Evolutionary conservation across 92 coral and sea anemone genomes (phyloP), one percentile per base, ranked within the genome.

Genomic region (Siderastrea siderea): DNA sequence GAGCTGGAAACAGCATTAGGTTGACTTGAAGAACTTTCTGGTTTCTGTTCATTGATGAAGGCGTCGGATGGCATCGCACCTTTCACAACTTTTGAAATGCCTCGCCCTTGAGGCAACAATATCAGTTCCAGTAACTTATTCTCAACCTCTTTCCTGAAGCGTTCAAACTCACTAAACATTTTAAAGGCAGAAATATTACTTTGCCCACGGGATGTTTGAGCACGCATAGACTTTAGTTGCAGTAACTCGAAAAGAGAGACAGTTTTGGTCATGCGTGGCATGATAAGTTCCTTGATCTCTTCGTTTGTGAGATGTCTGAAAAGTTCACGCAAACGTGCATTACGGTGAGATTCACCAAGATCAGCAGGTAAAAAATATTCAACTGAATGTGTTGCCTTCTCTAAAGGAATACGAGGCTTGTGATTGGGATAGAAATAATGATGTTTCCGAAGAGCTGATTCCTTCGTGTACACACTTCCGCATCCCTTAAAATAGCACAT

Each of bases 81-180:
- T 68, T 68, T 52, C 7, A 3, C 52, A 10, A 45, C 71, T n/a
- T 13, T 47, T 49, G 58, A n/a, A 64, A 57, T 51, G 47, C 57
- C 57, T 43, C 48, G 19, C 45, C 72, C 87, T 49, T 83, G 80
- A 1, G 87, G 79, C 54, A 61, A 50, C 61, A 61, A 51, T 19
- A 84, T 62, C 53, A 84, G 49, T 17, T 50, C 72, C 71, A 74
- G 19, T 19, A 84, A 64, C 19, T 19, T 84, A 6, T 38, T 54
- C 45, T 84, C 87, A 17, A 84, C 87, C 54, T 84, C 87, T 9
- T 72, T 84, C 10, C 70, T 73, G 45, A 84, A 84, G 62, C 87
- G 87, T 61, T 84, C 87, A 84, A 84, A 84, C 87, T 84, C 87
- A 47, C 73, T 61, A 16, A 73, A 84, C 87, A 84, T 84, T 84